Conservation (phyloP, 2,113 vertebrate species). For the Candoia aspera region DNA sequence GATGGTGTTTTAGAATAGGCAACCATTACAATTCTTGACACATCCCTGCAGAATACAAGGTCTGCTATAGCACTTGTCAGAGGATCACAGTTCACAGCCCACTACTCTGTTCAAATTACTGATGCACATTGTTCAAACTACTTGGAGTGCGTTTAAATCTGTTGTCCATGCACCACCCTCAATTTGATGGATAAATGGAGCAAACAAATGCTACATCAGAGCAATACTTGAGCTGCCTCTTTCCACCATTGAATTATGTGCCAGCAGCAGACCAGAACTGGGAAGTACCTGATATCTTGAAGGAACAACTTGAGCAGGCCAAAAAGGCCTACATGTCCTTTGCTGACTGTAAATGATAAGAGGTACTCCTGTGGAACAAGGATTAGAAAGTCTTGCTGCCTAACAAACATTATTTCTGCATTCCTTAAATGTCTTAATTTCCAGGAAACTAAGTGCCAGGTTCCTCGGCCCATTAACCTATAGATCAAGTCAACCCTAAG, state of each 20-base stretch:
- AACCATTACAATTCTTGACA: no score
- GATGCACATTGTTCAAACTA: no score
- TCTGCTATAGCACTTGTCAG: no score
- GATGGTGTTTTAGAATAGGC: no score
- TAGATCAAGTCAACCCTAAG: not conserved
- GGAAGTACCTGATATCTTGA: not conserved
- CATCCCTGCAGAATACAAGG: no score
- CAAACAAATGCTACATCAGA: not conserved
- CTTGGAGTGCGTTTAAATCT: no score
- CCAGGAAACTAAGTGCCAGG: not conserved
- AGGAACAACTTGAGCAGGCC: not conserved
- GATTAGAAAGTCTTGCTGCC: not conserved
- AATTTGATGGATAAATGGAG: not conserved
- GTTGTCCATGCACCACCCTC: no score
- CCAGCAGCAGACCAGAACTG: not conserved
- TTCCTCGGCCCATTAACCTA: not conserved
- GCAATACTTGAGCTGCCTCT: not conserved
- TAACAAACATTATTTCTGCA: not conserved
- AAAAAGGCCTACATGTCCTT: not conserved
- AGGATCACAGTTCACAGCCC: no score
- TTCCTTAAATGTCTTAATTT: not conserved
- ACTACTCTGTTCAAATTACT: no score
- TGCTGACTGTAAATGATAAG: not conserved
- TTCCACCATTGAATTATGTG: not conserved
- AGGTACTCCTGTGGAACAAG: not conserved